Conservation (phyloP, 2,113 vertebrate species). For the Colius striatus region DNA sequence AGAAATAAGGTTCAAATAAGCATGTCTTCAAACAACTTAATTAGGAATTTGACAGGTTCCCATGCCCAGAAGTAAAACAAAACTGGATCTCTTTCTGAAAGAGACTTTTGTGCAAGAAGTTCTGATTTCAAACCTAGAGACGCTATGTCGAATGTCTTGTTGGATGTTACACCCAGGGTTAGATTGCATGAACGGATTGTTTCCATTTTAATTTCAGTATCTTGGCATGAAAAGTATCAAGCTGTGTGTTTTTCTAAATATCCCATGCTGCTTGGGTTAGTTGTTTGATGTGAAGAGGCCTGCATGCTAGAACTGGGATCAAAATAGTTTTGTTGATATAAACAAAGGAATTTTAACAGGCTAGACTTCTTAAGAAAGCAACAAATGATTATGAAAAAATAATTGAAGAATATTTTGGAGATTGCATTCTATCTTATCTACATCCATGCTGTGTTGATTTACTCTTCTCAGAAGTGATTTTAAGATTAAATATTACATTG, state of each 20-base stretch:
- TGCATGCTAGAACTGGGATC: background rate
- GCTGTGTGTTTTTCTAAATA: background rate
- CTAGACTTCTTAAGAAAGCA: background rate
- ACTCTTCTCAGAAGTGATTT: background rate
- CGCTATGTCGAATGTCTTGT: background rate
- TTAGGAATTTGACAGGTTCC: background rate
- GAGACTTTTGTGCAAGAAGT: background rate
- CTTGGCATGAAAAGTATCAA: background rate
- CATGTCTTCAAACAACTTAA: background rate
- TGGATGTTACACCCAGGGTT: background rate
- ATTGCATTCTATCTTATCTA: background rate
- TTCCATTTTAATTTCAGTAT: background rate
- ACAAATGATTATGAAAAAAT: background rate
- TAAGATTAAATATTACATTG: background rate
- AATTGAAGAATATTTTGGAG: background rate
- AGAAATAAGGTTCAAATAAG: background rate
- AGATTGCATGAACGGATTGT: background rate
- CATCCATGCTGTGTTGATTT: background rate
- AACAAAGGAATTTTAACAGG: background rate
- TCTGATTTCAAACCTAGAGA: background rate
- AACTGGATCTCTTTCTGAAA: background rate
- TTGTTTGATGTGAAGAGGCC: background rate
- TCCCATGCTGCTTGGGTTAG: background rate
- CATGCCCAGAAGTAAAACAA: background rate
- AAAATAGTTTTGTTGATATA: background rate